Base-by-base conservation (phyloP, 2,113 vertebrate genomes). In the Salminus brasiliensis region DNA sequence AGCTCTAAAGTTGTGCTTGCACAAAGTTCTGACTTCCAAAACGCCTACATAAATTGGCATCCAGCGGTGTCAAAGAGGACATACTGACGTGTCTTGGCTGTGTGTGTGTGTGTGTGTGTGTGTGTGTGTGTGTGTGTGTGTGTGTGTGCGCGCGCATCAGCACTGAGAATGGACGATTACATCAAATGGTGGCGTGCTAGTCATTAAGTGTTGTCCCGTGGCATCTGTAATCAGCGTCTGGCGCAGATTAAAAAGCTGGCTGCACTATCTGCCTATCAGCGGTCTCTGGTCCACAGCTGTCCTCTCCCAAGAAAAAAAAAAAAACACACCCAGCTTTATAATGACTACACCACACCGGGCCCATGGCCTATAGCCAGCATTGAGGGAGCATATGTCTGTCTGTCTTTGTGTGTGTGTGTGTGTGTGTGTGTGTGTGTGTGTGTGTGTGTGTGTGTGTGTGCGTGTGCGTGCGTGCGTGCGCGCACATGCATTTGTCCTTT, bases 221-320 rank as follows among this genome's bases (percentile, higher is more conserved):
- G 88, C 91, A 92, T 92, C 91, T 94, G 91, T 94, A 94, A 94
- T 94, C 92, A 93, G 88, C 41, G 91, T 92, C 92, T 92, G 90
- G 87, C 72, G 76, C 87, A 91, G 90, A 92, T 93, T 90, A 92
- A 92, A 93, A 90, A 92, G 93, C 90, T 87, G 32, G 86, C 82
- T 86, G 73, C 83, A 71, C 85, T 89, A 88, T 88, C 88, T 93
- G 91, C 91, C 89, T 92, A 91, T 94, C 92, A 93, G 93, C 91
- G 92, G 92, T 91, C 91, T 91, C 81, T 84, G 85, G 85, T 86
- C 85, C 89, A 90, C 93, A 93, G 92, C 91, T 94, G 93, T 90
- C 91, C 91, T 88, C 45, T 90, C 88, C 88, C 79, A 89, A 86
- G 87, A 84, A 90, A 83, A 85, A 85, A 12, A 76, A 89, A 86